Evolutionary conservation across 2,888 invertebrate species (phyloP).

Genomic region (Camptogramma bilineatum): DNA sequence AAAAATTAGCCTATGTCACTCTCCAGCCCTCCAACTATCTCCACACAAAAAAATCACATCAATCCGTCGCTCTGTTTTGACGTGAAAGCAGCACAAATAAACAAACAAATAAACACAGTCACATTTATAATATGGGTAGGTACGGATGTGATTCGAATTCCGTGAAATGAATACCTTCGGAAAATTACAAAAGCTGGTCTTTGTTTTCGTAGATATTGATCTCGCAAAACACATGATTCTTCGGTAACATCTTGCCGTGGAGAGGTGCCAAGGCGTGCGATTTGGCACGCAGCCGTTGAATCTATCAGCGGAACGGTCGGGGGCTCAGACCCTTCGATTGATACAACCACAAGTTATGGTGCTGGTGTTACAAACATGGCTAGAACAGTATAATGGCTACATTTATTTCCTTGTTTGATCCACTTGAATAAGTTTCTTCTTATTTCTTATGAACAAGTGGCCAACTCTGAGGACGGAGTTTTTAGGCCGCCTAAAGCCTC

Average conservation of each 20-base stretch:
- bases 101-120: no score
- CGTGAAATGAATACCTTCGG: not conserved
- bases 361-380: not conserved
- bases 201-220: conserved; percentile 5
- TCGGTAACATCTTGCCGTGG: conserved; percentile 45
- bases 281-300: conserved; percentile 53
- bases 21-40: no score
- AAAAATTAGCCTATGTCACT: no score
- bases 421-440: no score
- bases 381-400: not conserved
- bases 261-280: conserved; percentile 52
- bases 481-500: no score
- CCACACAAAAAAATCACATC: no score
- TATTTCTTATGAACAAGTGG: no score
- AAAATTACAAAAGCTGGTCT: conserved; percentile 2
- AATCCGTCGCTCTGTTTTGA: no score
- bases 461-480: no score
- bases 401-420: not conserved
- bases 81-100: no score
- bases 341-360: conserved; percentile 17
- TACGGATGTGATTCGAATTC: not conserved
- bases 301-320: conserved; percentile 50
- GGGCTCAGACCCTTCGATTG: conserved; percentile 20
- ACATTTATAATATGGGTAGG: no score
- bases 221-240: conserved; percentile 24